Evolutionary conservation across 2,113 vertebrate species (phyloP).

Genomic region (Carassius gibelio): DNA sequence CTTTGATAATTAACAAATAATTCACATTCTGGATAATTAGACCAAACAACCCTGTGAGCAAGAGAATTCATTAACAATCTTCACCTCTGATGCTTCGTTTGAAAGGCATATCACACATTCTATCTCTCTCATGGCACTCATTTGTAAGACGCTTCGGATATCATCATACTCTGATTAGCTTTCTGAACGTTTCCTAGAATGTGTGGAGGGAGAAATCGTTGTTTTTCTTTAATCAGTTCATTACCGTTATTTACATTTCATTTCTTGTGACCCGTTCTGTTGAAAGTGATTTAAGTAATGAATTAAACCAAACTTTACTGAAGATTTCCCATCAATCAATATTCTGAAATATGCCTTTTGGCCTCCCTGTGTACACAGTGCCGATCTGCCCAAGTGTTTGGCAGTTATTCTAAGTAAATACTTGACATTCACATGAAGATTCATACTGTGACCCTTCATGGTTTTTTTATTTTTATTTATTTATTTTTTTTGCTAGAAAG

Average conservation of each 20-base stretch:
- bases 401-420: not conserved
- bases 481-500: not conserved
- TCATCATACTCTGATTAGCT: slow-evolving; percentile 8
- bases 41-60: slow-evolving; percentile 32
- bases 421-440: not conserved
- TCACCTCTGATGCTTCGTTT: slow-evolving; percentile 10
- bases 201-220: not conserved
- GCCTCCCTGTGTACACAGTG: slow-evolving; percentile 3
- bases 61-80: slow-evolving; percentile 22
- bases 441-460: not conserved
- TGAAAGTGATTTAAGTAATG: not conserved
- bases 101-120: slow-evolving; percentile 43
- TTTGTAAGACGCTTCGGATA: slow-evolving; percentile 16
- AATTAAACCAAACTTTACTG: not conserved
- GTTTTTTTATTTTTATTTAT: not conserved
- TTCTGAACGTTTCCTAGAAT: not conserved
- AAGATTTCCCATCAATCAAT: not conserved
- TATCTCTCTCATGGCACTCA: slow-evolving; percentile 18
- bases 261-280: not conserved
- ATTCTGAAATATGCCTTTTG: not conserved
- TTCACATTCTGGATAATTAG: slow-evolving; percentile 47
- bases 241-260: not conserved
- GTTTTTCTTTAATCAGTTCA: slow-evolving; percentile 8
- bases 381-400: not conserved
- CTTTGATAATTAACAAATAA: slow-evolving; percentile 50